A percentile compares a stretch with the other conserved stretches of the same genome.
phyloP scores from a whole-genome alignment of 2,797 vertebrate species.

The Sarcophilus harrisii region DNA sequence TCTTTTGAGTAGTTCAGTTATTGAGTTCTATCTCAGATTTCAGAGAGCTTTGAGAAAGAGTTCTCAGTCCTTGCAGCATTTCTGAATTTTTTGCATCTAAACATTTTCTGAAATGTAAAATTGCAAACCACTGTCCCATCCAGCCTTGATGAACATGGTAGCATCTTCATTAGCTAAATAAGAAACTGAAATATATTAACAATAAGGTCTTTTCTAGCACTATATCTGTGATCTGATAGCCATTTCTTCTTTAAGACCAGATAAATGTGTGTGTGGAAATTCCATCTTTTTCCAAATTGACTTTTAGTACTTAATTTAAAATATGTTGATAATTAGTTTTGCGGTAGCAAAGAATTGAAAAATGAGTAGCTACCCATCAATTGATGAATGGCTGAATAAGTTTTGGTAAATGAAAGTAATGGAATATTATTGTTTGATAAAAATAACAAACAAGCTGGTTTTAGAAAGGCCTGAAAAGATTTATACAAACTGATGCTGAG shows the following conservation, averaged over 20 bases:
- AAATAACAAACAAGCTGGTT: no score
- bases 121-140: not conserved
- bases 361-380: no score
- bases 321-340: not conserved
- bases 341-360: no score
- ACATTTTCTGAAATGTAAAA: not conserved
- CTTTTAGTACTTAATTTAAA: conserved; percentile 11
- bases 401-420: no score
- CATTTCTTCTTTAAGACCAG: not conserved
- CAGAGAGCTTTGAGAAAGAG: not conserved
- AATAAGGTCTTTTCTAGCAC: not conserved
- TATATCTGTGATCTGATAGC: not conserved
- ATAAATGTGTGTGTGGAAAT: not conserved
- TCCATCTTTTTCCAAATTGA: not conserved
- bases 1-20: not conserved
- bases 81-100: not conserved
- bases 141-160: not conserved
- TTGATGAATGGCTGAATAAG: no score
- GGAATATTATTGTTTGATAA: no score
- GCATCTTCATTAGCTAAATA: not conserved
- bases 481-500: no score
- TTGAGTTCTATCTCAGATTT: not conserved
- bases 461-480: no score
- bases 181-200: not conserved
- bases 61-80: not conserved